phyloP scores from a whole-genome alignment of 2,113 vertebrate genomes.

The Strigops habroptila region DNA sequence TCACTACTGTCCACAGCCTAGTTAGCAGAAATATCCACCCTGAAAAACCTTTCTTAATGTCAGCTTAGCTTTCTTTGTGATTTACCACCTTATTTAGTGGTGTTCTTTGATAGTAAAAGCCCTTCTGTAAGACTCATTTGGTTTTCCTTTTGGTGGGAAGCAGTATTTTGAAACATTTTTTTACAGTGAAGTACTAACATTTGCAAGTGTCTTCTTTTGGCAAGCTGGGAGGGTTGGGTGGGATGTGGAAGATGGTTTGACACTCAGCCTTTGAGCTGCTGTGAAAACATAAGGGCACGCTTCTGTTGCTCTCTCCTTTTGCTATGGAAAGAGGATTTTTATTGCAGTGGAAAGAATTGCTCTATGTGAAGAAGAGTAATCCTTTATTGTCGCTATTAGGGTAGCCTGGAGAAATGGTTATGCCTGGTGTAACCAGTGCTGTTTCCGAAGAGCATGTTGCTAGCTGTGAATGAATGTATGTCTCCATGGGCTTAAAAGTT shows the following conservation, averaged over 20 bases:
- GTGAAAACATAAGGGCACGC: neutral
- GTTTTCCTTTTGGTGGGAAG: neutral
- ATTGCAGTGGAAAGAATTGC: neutral
- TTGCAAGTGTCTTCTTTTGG: neutral
- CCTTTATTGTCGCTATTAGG: neutral
- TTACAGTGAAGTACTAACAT: neutral
- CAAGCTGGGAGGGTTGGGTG: neutral
- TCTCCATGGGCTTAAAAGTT: neutral
- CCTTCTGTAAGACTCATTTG: neutral
- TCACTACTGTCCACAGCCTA: neutral
- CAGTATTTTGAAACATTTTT: neutral
- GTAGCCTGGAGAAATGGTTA: neutral
- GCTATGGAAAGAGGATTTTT: neutral
- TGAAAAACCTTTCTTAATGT: neutral
- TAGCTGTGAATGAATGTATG: rapidly evolving
- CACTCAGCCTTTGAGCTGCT: neutral
- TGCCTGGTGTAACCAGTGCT: neutral
- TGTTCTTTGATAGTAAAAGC: neutral
- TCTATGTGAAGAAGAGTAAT: neutral
- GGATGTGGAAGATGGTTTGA: neutral
- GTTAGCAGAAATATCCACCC: neutral
- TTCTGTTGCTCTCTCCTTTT: neutral
- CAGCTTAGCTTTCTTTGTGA: neutral
- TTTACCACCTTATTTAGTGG: neutral
- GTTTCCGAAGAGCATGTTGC: rapidly evolving